Evolutionary conservation across 2,797 vertebrate genomes (phyloP).

Genomic region (Odontamblyopus lacepedii): DNA sequence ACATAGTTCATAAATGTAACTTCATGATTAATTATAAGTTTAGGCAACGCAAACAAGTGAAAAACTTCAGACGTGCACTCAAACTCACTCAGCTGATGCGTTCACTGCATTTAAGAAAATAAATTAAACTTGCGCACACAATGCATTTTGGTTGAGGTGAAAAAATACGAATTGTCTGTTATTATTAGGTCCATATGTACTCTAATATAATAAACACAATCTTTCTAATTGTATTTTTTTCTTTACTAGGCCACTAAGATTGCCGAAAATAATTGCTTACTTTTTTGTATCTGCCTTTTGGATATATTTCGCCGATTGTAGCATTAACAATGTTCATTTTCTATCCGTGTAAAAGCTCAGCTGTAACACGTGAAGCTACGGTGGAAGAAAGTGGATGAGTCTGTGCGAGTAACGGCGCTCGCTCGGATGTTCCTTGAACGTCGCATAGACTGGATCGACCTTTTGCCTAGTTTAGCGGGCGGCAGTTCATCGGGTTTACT

Average conservation of each 20-base stretch:
- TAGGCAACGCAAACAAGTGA: conserved; percentile 29
- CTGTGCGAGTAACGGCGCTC: background rate
- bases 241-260: background rate
- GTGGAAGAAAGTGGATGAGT: background rate
- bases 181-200: background rate
- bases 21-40: background rate
- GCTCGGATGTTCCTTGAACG: conserved; percentile 29
- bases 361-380: background rate
- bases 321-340: background rate
- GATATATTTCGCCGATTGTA: background rate
- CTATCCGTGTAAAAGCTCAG: background rate
- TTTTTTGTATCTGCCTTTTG: background rate
- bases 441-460: conserved; percentile 78
- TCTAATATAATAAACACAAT: background rate
- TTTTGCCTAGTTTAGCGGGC: conserved; percentile 87
- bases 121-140: too few species aligned
- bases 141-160: too few species aligned
- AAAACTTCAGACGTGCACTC: conserved; percentile 45
- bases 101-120: conserved; percentile 29
- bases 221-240: background rate
- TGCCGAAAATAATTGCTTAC: background rate
- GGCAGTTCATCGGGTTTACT: conserved; percentile 79
- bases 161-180: background rate
- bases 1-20: background rate
- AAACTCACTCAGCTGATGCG: conserved; percentile 35